phyloP scores from a whole-genome alignment of 2,888 invertebrate genomes.

The Leucania comma region DNA sequence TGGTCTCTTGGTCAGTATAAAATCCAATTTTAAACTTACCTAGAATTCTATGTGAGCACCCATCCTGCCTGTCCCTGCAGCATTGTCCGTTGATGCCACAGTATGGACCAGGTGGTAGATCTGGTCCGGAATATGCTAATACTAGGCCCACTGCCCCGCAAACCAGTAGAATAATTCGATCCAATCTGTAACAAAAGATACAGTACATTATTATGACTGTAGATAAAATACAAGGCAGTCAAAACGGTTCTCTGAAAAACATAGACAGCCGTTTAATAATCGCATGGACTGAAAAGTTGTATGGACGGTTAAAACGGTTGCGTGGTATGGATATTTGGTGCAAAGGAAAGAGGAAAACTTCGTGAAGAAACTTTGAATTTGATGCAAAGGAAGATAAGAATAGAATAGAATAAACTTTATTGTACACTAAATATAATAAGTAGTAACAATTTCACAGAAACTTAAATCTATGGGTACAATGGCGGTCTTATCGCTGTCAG shows the following conservation, averaged over 20 bases:
- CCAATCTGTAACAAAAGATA: constrained; percentile 72
- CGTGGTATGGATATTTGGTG: no score
- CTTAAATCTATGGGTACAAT: no score
- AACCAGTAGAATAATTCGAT: constrained; percentile 62
- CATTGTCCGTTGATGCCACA: constrained; percentile 91
- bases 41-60: constrained; percentile 95
- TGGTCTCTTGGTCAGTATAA: no score
- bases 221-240: background rate
- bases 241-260: background rate
- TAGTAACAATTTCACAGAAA: no score
- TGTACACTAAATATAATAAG: no score
- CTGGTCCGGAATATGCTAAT: constrained; percentile 80
- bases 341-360: background rate
- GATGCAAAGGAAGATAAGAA: no score
- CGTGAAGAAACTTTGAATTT: background rate
- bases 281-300: background rate
- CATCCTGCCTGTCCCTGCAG: constrained; percentile 94
- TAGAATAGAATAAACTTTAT: no score
- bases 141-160: constrained; percentile 63
- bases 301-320: no score
- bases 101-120: constrained; percentile 91
- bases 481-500: no score
- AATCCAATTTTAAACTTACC: constrained; percentile 79
- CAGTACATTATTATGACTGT: constrained; percentile 18
- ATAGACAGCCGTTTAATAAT: no score